Evolutionary conservation across 2,113 vertebrate species (phyloP), one percentile per base, ranked within the genome.

Genomic region (Gadus macrocephalus): DNA sequence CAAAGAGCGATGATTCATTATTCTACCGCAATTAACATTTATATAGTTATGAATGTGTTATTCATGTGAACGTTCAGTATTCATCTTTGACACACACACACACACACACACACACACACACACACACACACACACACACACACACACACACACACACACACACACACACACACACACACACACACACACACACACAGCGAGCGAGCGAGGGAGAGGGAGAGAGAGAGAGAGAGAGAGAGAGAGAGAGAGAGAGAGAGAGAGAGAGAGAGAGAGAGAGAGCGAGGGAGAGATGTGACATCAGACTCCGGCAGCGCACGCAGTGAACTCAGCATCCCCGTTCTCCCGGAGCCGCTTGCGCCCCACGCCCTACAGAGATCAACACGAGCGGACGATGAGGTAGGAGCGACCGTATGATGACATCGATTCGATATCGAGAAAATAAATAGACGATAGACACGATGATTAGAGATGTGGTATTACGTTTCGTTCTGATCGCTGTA

Each of bases 241-340:
- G 66, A 17, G 20, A 31, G 65, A 53, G 42, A 66, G 49, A 19
- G 64, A 49, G 64, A 53, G 64, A 66, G 42, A 25, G 64, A 66
- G 64, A 22, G 19, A 28, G 49, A 67, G 20, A 12, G 65, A 65
- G 42, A 55, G 65, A 17, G 65, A 53, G 42, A 7, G 17, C 22
- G 66, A 15, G 11, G 0, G 42, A 8, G 15, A 15, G 19, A 20
- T 9, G 66, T 67, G 66, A 67, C 66, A 56, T 56, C 66, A 67
- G 65, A 19, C 64, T 66, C 27, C 19, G 19, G 31, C 64, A 38
- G 31, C 42, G 38, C 64, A 7, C 28, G 16, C 56, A 59, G 35
- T n/a, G 35, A 19, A 66, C 11, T 53, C 65, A 53, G 8, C 65
- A 66, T 67, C 66, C 19, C 19, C 58, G 9, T 25, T 22, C 49